Conservation (phyloP, 1,140 invertebrate genomes). For the Drosophila lacertosa region DNA sequence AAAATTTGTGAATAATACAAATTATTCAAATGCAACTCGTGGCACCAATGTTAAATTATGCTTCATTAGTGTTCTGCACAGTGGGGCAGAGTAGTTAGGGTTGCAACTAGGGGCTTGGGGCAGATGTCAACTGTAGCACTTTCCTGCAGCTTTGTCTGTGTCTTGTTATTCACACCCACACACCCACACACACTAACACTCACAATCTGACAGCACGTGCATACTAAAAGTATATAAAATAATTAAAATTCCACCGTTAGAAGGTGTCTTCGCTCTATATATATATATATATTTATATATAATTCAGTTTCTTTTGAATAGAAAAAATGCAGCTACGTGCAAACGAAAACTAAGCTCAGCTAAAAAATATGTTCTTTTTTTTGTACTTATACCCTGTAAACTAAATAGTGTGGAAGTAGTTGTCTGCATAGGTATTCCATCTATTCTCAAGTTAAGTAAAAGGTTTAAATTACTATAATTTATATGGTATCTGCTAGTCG, state of each 20-base stretch:
- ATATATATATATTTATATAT: constrained; percentile 24
- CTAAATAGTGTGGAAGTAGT: not conserved
- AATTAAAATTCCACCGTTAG: constrained; percentile 74
- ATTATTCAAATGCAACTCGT: constrained; percentile 66
- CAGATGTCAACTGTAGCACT: constrained; percentile 47
- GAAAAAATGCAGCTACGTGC: constrained; percentile 65
- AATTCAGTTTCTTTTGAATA: constrained; percentile 68
- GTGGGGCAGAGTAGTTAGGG: constrained; percentile 8
- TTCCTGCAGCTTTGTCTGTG: constrained; percentile 45
- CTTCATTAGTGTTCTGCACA: constrained; percentile 74
- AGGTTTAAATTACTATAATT: too few relatives aligned
- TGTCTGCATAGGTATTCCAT: not conserved
- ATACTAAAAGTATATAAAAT: constrained; percentile 71
- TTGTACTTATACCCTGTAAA: constrained; percentile 27
- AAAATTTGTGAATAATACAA: constrained; percentile 66
- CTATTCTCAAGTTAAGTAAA: too few relatives aligned
- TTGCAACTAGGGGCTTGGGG: not conserved
- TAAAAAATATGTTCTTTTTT: constrained; percentile 61
- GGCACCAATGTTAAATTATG: constrained; percentile 75
- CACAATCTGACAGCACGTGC: constrained; percentile 22
- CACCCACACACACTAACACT: constrained; percentile 15
- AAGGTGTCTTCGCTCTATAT: constrained; percentile 48
- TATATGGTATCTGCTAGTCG: not conserved
- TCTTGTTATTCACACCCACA: constrained; percentile 61
- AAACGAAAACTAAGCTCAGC: constrained; percentile 57